Evolutionary conservation across 1,140 invertebrate genomes (phyloP), one percentile per base, ranked within the genome.

Genomic region (Plectrocnemia conspersa): DNA sequence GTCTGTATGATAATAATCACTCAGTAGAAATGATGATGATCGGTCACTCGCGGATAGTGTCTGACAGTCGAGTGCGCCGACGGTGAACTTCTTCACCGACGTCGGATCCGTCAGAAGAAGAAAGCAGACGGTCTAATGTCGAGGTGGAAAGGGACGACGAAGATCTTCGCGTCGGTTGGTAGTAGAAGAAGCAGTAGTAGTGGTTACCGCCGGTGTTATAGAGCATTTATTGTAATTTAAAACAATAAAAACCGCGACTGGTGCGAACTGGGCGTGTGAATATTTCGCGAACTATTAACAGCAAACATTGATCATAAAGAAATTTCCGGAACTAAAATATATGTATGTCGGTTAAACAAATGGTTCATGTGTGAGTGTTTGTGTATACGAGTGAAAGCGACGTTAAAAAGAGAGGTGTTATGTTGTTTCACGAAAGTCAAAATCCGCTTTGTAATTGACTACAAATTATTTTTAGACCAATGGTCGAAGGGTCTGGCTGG

Each of bases 31-130:
- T n/a, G n/a, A n/a, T 13, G n/a, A 41, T 32, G 52, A 46, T 52
- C 33, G 21, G 58, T 59, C 58, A 49, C 47, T 59, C 58, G 36
- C 58, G 58, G 42, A 42, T 59, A 55, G 41, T 24, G 58, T 56
- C 52, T 55, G 58, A 52, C 35, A 59, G 32, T 60, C 42, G 35
- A 60, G 54, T 60, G 58, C 42, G 53, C 13, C 27, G 11, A 15
- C 52, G 22, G 47, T 52, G 45, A 45, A 42, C 36, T 46, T 48
- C 49, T 52, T 58, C 49, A 50, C 42, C 24, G 52, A 58, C 50
- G 47, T 58, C 41, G 52, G 52, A 49, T 52, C 45, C 29, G 49
- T 35, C 35, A 5, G 35, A 38, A 5, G 18, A 16, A 38, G 35
- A 38, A 5, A 4, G 7, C 35, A 38, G 15, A 7, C 11, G 35